These are phyloP conservation scores for Bryconaethiops microstoma DNA, from an alignment of 2,797 vertebrate species.

Conservation along the genomic window DNA sequence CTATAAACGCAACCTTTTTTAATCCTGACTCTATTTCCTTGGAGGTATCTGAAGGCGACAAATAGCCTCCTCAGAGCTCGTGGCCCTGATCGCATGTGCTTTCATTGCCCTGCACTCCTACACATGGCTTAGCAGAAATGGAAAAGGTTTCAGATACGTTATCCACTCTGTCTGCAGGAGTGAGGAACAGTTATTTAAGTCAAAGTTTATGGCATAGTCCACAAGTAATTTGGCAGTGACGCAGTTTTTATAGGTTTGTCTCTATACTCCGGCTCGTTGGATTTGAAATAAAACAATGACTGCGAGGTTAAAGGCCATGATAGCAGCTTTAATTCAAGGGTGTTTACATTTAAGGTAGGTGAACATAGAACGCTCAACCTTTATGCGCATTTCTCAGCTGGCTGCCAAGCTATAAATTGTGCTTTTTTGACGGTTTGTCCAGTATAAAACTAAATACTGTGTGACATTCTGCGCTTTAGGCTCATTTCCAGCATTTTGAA, in stretches of 20 bases:
- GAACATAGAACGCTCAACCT: neutral
- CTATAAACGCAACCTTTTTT: conserved; percentile 60
- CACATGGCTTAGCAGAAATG: conserved; percentile 52
- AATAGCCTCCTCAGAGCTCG: conserved; percentile 56
- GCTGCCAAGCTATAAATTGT: neutral
- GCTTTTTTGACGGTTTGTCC: neutral
- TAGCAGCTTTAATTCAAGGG: neutral
- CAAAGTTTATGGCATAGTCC: conserved; percentile 18
- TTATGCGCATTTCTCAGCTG: neutral
- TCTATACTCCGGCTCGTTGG: neutral
- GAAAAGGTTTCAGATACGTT: conserved; percentile 37
- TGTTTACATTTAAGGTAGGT: neutral
- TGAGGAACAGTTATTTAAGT: conserved; percentile 32
- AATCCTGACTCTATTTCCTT: conserved; percentile 60
- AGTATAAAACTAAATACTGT: neutral
- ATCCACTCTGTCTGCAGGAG: conserved; percentile 36
- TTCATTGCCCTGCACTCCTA: conserved; percentile 48
- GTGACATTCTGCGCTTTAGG: neutral
- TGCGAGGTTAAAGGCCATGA: neutral
- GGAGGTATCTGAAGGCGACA: conserved; percentile 56
- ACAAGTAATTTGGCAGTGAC: neutral
- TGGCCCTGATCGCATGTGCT: conserved; percentile 52
- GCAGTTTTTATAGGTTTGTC: neutral
- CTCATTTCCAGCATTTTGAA: neutral
- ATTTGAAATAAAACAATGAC: neutral